Evolutionary conservation across 2,888 invertebrate species (phyloP).

Genomic region (Synergus gifuensis): DNA sequence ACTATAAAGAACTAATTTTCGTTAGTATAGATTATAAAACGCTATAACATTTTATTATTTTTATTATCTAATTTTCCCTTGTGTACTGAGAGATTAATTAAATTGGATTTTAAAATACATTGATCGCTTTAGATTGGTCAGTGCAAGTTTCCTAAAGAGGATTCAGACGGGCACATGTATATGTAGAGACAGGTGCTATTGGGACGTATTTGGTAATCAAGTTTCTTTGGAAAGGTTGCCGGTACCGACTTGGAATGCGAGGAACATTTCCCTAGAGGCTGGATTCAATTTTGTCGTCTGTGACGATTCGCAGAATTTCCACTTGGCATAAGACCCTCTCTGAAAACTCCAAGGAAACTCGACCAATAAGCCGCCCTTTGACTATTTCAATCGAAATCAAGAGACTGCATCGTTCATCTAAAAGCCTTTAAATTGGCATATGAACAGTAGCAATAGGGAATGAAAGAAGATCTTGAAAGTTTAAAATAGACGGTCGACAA

Average conservation of each 20-base stretch:
- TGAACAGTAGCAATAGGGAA: neutral
- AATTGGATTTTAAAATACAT: neutral
- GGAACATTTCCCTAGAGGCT: slow-evolving; percentile 70
- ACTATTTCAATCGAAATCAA: slow-evolving; percentile 52
- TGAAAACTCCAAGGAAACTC: slow-evolving; percentile 60
- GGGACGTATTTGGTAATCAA: slow-evolving; percentile 57
- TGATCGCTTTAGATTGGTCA: slow-evolving; percentile 13
- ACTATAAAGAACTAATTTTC: no score
- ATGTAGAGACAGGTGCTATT: slow-evolving; percentile 21
- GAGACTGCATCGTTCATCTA: slow-evolving; percentile 25
- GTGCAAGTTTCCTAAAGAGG: slow-evolving; percentile 22
- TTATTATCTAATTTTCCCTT: neutral
- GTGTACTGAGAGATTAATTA: neutral
- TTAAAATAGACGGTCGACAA: neutral
- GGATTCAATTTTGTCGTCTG: slow-evolving; percentile 71
- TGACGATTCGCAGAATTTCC: slow-evolving; percentile 65
- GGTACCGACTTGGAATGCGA: slow-evolving; percentile 55
- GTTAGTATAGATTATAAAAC: no score
- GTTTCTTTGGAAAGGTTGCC: slow-evolving; percentile 49
- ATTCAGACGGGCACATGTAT: slow-evolving; percentile 32
- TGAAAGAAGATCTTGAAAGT: neutral
- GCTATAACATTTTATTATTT: no score
- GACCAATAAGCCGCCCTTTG: slow-evolving; percentile 65
- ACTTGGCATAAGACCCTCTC: slow-evolving; percentile 46
- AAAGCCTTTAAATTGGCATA: slow-evolving; percentile 10